phyloP scores from a whole-genome alignment of 2,113 vertebrate genomes.

The Phocoena sinus region DNA sequence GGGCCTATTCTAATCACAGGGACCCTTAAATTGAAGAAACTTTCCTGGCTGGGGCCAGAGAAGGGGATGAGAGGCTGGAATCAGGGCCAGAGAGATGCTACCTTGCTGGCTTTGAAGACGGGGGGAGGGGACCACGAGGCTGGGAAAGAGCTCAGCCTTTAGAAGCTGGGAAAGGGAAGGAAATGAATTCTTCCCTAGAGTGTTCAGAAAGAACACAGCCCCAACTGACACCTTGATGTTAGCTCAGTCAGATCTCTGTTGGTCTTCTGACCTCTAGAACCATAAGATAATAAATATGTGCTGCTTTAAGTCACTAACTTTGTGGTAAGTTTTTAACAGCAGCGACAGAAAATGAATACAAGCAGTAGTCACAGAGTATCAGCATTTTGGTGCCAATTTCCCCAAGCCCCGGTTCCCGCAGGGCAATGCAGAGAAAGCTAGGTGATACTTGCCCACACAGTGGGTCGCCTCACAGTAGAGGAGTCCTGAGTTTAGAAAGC shows the following conservation, averaged over 20 bases:
- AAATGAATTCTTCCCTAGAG: neutral
- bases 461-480: neutral
- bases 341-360: neutral
- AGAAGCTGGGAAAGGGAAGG: neutral
- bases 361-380: neutral
- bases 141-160: neutral
- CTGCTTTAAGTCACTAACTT: neutral
- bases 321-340: neutral
- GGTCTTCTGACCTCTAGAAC: neutral
- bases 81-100: neutral
- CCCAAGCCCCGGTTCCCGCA: neutral
- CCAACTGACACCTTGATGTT: neutral
- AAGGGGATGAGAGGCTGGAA: neutral
- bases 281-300: neutral
- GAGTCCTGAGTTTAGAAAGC: neutral
- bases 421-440: neutral
- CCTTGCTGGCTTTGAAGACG: neutral
- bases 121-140: neutral
- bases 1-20: neutral
- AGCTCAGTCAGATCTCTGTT: neutral
- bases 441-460: neutral
- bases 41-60: neutral
- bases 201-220: neutral
- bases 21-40: neutral
- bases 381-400: neutral